phyloP scores from a whole-genome alignment of 2,888 invertebrate genomes.

The Capitulum mitella region DNA sequence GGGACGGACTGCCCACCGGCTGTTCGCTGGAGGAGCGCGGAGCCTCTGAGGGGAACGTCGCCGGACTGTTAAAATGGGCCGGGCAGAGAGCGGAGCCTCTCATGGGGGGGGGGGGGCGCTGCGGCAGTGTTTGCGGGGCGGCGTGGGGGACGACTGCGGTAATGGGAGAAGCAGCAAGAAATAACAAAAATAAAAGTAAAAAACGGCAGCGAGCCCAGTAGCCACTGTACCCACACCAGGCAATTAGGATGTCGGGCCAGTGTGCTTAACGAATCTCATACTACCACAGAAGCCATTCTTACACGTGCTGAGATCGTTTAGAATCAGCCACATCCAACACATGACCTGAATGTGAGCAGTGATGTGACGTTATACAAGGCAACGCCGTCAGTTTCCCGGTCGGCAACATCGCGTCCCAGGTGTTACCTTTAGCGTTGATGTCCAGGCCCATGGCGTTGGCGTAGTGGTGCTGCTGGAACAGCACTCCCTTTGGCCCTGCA shows the following conservation, averaged over 20 bases:
- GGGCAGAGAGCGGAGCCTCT: neutral
- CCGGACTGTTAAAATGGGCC: neutral
- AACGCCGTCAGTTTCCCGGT: too few species aligned
- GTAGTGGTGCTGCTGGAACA: constrained; percentile 89
- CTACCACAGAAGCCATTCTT: neutral
- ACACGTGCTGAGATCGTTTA: neutral
- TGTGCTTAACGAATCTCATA: neutral
- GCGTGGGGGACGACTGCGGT: too few species aligned
- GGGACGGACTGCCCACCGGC: constrained; percentile 12
- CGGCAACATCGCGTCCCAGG: neutral
- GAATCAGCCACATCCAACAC: neutral
- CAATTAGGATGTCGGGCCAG: neutral
- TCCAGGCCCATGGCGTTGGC: constrained; percentile 52
- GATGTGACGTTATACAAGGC: neutral
- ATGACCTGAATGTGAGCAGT: neutral
- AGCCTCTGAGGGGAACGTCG: neutral
- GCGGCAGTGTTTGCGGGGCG: neutral
- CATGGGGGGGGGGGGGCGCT: neutral
- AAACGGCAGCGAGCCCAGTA: too few species aligned
- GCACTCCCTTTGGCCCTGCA: constrained; percentile 73
- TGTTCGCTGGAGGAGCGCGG: neutral
- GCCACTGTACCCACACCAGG: neutral
- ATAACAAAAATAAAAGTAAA: too few species aligned
- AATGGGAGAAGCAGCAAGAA: too few species aligned
- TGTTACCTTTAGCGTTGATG: neutral